Evolutionary conservation across 2,797 vertebrate species (phyloP), one percentile per base, ranked within the genome.

Genomic region (Lacerta bilineata): DNA sequence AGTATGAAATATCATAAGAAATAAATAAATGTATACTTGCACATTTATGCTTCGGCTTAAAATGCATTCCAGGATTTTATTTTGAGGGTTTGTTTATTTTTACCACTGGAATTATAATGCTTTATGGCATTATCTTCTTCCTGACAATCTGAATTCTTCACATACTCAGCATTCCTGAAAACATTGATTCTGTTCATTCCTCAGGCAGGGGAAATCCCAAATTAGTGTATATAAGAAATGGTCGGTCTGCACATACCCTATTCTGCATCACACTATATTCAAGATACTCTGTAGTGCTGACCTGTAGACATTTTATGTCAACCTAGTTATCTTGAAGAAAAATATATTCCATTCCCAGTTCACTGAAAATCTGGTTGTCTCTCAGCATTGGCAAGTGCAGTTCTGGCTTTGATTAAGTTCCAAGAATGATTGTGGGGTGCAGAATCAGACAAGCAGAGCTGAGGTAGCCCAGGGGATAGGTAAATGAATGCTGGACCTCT

Each of bases 251-350:
- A 25, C 8, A 3, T 41, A 64, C 61, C 88, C 77, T 80, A 68
- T 80, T 85, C n/a, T 69, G 59, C 43, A 55, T 8, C 3, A 0
- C 3, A 0, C 27, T 64, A 81, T 0, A 0, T 8, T n/a, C 61
- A 88, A 71, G 80, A 0, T 0, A 13, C 39, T 61, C 27, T 66
- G 2, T 64, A 46, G n/a, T 50, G 39, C n/a, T 77, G 15, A 76
- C 72, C 71, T 76, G 41, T 68, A 33, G 50, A 72, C 1, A 85
- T 75, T 86, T 81, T 82, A 27, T 66, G 74, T 69, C 43, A 59
- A 39, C 1, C 11, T 77, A 86, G 33, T 86, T 86, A 61, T 6
- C 3, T 15, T 15, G 7, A 18, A 64, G 59, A 76, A 0, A 2
- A 8, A 27, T 86, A 55, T 66, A 15, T 23, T 83, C 74, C 84